Evolutionary conservation across 2,113 vertebrate genomes (phyloP).

Genomic region (Ammodytes marinus): DNA sequence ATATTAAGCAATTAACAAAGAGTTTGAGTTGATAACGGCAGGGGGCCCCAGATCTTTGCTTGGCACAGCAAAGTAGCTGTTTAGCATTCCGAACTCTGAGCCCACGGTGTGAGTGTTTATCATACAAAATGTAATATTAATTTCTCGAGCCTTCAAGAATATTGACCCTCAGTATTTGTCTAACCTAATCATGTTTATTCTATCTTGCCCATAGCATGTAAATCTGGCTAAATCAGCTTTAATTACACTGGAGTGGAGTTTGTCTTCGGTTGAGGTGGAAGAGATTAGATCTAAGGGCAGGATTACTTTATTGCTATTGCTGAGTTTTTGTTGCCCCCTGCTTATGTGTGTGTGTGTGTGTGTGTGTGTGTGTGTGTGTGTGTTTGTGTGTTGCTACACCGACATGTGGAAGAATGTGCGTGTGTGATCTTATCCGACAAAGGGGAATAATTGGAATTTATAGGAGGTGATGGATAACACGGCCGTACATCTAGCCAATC

Average conservation of each 20-base stretch:
- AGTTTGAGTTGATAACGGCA: slow-evolving; percentile 53
- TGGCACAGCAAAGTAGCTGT: slow-evolving; percentile 32
- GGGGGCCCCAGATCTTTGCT: slow-evolving; percentile 69
- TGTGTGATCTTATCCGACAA: slow-evolving; percentile 70
- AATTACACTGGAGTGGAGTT: slow-evolving; percentile 77
- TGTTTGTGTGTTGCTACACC: too few relatives aligned
- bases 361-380: slow-evolving; percentile 55
- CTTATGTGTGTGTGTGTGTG: slow-evolving; percentile 40
- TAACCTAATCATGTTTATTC: slow-evolving; percentile 83
- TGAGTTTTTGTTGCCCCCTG: slow-evolving; percentile 46
- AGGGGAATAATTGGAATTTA: slow-evolving; percentile 76
- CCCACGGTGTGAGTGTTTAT: slow-evolving; percentile 70
- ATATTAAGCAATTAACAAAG: slow-evolving; percentile 59
- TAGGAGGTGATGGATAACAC: slow-evolving; percentile 71
- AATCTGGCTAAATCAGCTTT: slow-evolving; percentile 83
- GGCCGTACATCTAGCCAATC: slow-evolving; percentile 37
- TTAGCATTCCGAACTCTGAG: slow-evolving; percentile 62
- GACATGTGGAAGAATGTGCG: neutral
- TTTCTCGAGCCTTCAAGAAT: slow-evolving; percentile 78
- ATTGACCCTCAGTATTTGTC: slow-evolving; percentile 83
- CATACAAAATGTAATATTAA: slow-evolving; percentile 83
- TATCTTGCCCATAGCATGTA: slow-evolving; percentile 76
- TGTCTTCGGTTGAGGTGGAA: slow-evolving; percentile 59
- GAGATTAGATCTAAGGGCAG: slow-evolving; percentile 73
- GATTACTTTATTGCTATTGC: slow-evolving; percentile 60